A percentile compares a stretch with the other conserved stretches of the same genome.
These are phyloP conservation scores for Pristis pectinata DNA, from an alignment of 2,797 vertebrate genomes.

Conservation along the genomic window DNA sequence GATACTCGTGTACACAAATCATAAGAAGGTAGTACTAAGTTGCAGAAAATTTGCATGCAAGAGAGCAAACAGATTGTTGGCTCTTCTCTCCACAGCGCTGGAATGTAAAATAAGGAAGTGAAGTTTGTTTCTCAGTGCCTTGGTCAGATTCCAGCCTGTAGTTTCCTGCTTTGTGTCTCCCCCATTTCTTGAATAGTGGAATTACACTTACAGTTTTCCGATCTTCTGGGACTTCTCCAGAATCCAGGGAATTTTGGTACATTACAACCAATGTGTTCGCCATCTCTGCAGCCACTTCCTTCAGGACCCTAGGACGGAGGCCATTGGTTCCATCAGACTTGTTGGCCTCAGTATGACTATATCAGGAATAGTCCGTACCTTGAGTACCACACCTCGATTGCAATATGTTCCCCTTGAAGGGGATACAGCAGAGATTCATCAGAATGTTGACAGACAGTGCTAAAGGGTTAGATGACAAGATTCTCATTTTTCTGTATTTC, in stretches of 20 bases:
- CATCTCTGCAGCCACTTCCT: too few relatives aligned
- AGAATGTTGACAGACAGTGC: not conserved
- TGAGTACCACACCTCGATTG: not conserved
- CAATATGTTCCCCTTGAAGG: not conserved
- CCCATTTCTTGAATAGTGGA: too few relatives aligned
- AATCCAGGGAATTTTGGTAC: too few relatives aligned
- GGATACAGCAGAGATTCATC: not conserved
- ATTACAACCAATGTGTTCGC: too few relatives aligned
- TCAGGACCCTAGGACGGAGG: too few relatives aligned
- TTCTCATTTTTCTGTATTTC: not conserved
- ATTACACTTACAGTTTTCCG: too few relatives aligned
- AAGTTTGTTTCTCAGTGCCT: not conserved
- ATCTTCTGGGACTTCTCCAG: too few relatives aligned
- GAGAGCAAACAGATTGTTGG: not conserved
- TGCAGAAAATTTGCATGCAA: not conserved
- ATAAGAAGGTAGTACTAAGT: not conserved
- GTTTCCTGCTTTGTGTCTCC: too few relatives aligned
- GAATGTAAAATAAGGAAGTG: not conserved
- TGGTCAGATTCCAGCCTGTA: too few relatives aligned
- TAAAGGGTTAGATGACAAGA: not conserved
- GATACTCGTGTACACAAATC: not conserved
- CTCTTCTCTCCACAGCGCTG: not conserved
- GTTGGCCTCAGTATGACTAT: too few relatives aligned
- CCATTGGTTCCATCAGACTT: too few relatives aligned
- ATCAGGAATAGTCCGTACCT: not conserved